Conservation (phyloP, 2,797 vertebrate species). For the Sebastes hopkinsi region DNA sequence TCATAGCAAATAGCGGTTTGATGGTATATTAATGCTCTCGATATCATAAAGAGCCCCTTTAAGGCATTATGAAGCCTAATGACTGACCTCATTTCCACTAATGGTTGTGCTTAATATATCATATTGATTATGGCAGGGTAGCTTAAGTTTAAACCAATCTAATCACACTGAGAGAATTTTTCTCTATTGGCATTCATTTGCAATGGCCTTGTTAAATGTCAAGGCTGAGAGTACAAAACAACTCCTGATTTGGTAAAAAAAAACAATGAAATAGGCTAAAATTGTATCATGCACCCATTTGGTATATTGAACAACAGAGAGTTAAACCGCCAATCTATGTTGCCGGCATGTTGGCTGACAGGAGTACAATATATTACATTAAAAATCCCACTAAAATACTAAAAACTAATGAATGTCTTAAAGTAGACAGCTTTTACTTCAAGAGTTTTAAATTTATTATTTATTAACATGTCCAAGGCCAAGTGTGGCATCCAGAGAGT, state of each 20-base stretch:
- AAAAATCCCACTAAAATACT: neutral
- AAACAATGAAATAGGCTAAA: neutral
- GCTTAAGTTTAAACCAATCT: neutral
- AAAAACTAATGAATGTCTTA: neutral
- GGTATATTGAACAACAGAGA: neutral
- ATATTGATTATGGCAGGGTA: neutral
- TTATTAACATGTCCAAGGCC: neutral
- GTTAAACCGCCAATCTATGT: neutral
- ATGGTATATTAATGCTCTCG: no score
- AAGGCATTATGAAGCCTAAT: neutral
- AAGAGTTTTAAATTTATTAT: neutral
- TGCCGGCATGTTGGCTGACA: neutral
- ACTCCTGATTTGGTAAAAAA: no score
- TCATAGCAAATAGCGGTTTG: no score
- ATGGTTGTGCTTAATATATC: neutral
- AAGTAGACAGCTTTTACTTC: neutral
- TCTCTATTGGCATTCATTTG: neutral
- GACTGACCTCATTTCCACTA: neutral
- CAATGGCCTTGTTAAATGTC: no score
- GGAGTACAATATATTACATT: neutral
- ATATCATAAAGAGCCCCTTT: neutral
- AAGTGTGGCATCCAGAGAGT: neutral
- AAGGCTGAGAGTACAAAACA: no score
- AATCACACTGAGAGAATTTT: neutral
- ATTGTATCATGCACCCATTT: neutral